Percentiles rank a stretch among this genome's conserved stretches.
These are phyloP conservation scores for Ophioderma brevispina DNA, from an alignment of 35 echinoderm and acorn worm species.

Conservation along the genomic window DNA sequence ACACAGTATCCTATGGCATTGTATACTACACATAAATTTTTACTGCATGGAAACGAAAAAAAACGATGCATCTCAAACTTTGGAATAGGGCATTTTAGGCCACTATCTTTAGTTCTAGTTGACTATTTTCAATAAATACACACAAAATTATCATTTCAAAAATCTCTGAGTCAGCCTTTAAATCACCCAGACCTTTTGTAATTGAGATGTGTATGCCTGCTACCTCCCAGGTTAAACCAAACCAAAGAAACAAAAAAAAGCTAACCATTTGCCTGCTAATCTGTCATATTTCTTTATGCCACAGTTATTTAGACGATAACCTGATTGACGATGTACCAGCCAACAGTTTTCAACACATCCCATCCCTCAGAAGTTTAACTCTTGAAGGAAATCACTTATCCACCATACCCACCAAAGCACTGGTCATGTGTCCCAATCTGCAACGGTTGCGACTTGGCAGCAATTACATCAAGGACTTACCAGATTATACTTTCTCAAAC, in stretches of 20 bases:
- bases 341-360: constrained; percentile 7
- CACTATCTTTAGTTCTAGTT: no score
- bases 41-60: no score
- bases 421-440: neutral
- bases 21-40: no score
- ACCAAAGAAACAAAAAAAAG: no score
- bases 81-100: no score
- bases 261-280: neutral
- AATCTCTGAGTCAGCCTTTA: neutral
- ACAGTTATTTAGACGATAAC: constrained; percentile 49
- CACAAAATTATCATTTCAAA: neutral
- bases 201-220: neutral
- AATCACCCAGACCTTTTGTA: neutral
- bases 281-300: neutral
- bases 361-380: neutral
- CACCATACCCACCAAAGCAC: constrained; percentile 14
- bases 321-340: constrained; percentile 13
- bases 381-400: constrained; percentile 29
- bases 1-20: no score
- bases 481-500: constrained; percentile 19
- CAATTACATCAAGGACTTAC: constrained; percentile 29
- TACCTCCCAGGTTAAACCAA: no score
- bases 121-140: no score
- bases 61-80: no score
- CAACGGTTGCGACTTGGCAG: constrained; percentile 3